Conservation (phyloP, 2,888 invertebrate species). For the Podotricha telesiphe region DNA sequence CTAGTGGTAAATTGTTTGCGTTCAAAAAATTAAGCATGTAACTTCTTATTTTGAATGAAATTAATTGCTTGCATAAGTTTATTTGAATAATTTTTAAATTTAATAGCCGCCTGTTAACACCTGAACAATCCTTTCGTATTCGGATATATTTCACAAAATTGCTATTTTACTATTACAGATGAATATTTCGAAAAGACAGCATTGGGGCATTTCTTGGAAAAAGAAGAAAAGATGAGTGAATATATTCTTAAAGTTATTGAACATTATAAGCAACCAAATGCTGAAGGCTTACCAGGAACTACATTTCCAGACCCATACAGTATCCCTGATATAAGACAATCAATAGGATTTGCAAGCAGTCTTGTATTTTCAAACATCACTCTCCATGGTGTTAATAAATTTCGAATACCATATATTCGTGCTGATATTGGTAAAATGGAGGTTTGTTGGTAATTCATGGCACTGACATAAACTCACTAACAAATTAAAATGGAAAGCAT, state of each 20-base stretch:
- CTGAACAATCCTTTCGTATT: not conserved
- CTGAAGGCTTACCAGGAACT: constrained; percentile 90
- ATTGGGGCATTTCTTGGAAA: constrained; percentile 54
- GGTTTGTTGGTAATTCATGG: constrained; percentile 66
- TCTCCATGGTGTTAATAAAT: constrained; percentile 90
- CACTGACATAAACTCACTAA: not conserved
- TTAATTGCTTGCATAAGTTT: no score
- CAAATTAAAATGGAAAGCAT: no score
- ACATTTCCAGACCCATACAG: constrained; percentile 91
- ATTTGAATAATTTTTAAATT: not conserved
- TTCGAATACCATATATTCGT: constrained; percentile 87
- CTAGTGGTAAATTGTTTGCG: no score
- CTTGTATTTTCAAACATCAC: constrained; percentile 89
- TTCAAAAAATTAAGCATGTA: no score
- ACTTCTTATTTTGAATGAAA: no score
- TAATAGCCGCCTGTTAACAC: constrained; percentile 2
- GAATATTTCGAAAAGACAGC: constrained; percentile 34
- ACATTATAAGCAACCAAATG: constrained; percentile 92
- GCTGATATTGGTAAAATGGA: constrained; percentile 90
- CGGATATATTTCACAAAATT: constrained; percentile 21
- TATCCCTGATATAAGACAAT: constrained; percentile 89
- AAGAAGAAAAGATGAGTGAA: constrained; percentile 88
- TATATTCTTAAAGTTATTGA: constrained; percentile 87
- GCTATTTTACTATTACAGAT: constrained; percentile 39
- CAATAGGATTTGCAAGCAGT: constrained; percentile 85